Evolutionary conservation across 2,113 vertebrate species (phyloP), one percentile per base, ranked within the genome.

Genomic region (Leucosticte australis): DNA sequence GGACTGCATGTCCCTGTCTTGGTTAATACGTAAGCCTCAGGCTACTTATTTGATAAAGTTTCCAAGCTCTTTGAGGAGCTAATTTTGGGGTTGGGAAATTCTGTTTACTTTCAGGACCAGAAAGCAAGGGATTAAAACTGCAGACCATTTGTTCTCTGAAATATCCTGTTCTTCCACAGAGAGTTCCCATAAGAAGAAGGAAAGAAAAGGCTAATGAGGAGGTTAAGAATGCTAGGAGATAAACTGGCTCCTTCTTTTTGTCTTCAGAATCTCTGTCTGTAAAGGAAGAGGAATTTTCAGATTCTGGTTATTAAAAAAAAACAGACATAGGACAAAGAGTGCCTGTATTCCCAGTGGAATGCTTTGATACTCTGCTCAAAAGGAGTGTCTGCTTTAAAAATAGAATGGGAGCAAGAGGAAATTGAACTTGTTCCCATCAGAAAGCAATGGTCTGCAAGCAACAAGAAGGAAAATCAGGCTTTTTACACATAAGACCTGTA

Each of bases 111-210:
- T 80, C 46, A 89, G 50, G 59, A 81, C 26, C 55, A 87, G 79
- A 86, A 92, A 83, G 50, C 28, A 73, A 71, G 83, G 41, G 44
- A 62, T 82, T 85, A 82, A 90, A 94, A 88, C 37, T 88, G 50
- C 79, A 92, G 88, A 83, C 46, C 3, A 0, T 87, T 94, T 94
- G 84, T 95, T 92, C 92, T 95, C 95, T 95, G 92, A 96, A 96
- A 93, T 94, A 88, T 57, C 94, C 95, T 95, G 19, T 95, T 97
- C 94, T 95, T 97, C 71, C 89, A 85, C 90, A 92, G 92, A 94
- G 73, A 83, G 42, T 88, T 92, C 86, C 90, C 64, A 83, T 95
- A 93, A 95, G 94, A 94, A 96, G 92, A 93, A 94, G 47, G 79
- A 92, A 95, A 87, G 76, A 93, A 95, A 96, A 95, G 60, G 24